Evolutionary conservation across 2,797 vertebrate species (phyloP).

Genomic region (Urophycis tenuis): DNA sequence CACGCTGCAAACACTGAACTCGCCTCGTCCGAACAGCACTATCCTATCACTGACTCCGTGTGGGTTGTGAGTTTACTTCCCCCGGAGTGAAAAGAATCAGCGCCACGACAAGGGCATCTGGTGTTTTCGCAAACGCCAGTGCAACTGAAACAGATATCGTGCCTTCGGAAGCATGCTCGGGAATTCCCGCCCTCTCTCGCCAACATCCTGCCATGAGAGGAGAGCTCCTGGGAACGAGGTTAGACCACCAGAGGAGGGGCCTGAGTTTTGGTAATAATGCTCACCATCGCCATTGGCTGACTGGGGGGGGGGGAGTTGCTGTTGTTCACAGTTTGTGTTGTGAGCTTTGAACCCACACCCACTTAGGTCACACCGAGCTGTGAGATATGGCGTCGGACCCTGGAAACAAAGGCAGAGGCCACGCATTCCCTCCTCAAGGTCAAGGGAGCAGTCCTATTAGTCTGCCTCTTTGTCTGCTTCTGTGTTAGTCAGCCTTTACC

Average conservation of each 20-base stretch:
- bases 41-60: background rate
- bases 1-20: no score
- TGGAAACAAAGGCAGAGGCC: constrained; percentile 17
- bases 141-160: background rate
- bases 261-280: background rate
- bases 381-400: constrained; percentile 17
- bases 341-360: constrained; percentile 45
- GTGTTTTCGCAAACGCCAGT: no score
- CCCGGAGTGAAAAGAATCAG: background rate
- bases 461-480: constrained; percentile 9
- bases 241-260: background rate
- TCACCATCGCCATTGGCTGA: background rate
- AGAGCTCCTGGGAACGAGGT: background rate
- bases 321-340: constrained; percentile 15
- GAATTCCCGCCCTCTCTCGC: no score
- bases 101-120: background rate
- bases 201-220: background rate
- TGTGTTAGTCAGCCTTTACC: background rate
- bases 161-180: background rate
- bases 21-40: background rate
- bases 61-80: background rate
- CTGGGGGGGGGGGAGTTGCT: background rate
- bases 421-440: constrained; percentile 39
- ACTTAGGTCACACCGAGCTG: constrained; percentile 25
- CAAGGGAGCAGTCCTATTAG: constrained; percentile 8